Evolutionary conservation across 2,888 invertebrate genomes (phyloP).

Genomic region (Diogma glabrata): DNA sequence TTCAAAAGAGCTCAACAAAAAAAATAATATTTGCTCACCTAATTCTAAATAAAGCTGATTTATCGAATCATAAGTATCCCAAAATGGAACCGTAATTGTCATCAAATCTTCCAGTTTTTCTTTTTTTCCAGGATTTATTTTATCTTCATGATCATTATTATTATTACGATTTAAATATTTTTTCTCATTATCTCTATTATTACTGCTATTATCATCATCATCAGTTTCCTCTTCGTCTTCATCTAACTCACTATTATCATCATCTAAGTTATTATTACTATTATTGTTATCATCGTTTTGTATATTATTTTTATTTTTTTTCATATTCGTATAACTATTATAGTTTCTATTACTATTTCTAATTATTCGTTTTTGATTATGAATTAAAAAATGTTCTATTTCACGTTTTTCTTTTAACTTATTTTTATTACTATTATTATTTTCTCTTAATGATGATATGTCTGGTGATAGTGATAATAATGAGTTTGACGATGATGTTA

Average conservation of each 20-base stretch:
- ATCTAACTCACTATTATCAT: not conserved
- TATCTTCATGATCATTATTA: constrained; percentile 15
- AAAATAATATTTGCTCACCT: too few species aligned
- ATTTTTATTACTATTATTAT: constrained; percentile 5
- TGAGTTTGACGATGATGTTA: constrained; percentile 15
- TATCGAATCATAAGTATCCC: constrained; percentile 84
- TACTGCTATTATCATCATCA: constrained; percentile 10
- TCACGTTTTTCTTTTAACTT: too few species aligned
- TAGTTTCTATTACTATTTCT: not conserved
- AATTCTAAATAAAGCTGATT: constrained; percentile 80
- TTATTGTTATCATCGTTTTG: not conserved
- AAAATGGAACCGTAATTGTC: constrained; percentile 52
- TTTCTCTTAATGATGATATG: constrained; percentile 1
- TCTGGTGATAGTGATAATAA: constrained; percentile 7
- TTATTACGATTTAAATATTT: constrained; percentile 15
- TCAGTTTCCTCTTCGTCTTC: not conserved
- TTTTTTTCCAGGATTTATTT: too few species aligned
- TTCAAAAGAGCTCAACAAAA: too few species aligned
- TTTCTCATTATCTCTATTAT: constrained; percentile 3
- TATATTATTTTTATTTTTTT: constrained; percentile 1
- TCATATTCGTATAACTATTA: not conserved
- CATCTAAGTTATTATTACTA: not conserved
- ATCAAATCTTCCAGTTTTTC: constrained; percentile 19
- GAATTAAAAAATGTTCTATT: too few species aligned
- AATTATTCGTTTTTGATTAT: not conserved